phyloP scores from a whole-genome alignment of 2,888 invertebrate genomes.

The Sphaerophoria rueppellii region DNA sequence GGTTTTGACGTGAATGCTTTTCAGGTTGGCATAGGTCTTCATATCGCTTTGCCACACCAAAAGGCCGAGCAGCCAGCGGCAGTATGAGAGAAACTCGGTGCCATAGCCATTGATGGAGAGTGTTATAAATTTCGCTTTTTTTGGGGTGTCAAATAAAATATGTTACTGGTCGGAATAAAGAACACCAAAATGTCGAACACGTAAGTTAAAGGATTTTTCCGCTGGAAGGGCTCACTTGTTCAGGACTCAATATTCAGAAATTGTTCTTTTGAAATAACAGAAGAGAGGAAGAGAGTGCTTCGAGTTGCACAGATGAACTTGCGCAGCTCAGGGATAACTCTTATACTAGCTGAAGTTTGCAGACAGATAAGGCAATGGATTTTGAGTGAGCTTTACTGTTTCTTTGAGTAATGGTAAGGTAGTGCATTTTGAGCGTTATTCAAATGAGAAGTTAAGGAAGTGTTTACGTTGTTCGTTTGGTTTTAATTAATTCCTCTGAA shows the following conservation, averaged over 20 bases:
- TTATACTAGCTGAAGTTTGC: not conserved
- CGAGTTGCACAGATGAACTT: not conserved
- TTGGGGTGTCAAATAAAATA: constrained; percentile 48
- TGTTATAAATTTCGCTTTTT: constrained; percentile 4
- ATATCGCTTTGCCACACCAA: constrained; percentile 1
- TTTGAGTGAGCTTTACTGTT: constrained; percentile 15
- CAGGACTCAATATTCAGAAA: not conserved
- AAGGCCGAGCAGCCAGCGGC: not conserved
- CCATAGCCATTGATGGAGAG: constrained; percentile 30
- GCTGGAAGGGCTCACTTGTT: constrained; percentile 1
- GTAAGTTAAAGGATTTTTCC: not conserved
- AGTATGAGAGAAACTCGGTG: constrained; percentile 12
- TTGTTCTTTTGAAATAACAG: not conserved
- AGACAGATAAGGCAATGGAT: not conserved
- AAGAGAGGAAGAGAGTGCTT: too few relatives aligned
- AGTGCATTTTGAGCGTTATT: constrained; percentile 4
- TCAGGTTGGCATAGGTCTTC: constrained; percentile 35
- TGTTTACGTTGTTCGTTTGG: too few relatives aligned
- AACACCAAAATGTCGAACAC: constrained; percentile 8
- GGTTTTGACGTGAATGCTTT: constrained; percentile 34
- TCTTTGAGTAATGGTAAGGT: not conserved
- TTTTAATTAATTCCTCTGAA: too few relatives aligned
- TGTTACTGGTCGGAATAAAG: constrained; percentile 37
- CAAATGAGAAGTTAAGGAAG: not conserved
- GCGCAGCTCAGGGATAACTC: not conserved